These are phyloP conservation scores for Byasa hedistus DNA, from an alignment of 2,888 invertebrate species.

Conservation along the genomic window DNA sequence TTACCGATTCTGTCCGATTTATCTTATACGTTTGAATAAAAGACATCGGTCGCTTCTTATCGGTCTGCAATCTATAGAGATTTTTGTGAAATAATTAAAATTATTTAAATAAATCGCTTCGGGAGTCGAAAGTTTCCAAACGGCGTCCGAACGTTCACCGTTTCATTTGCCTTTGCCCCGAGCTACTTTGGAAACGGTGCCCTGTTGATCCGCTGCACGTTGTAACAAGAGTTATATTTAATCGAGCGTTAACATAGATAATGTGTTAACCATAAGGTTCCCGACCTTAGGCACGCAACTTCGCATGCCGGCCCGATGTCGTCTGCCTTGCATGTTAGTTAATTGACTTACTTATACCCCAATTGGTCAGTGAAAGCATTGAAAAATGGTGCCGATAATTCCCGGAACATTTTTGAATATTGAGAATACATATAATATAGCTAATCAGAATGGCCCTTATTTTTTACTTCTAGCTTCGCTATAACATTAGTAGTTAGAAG, in stretches of 20 bases:
- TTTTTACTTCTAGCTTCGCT: too few species aligned
- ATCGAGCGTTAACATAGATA: conserved; percentile 30
- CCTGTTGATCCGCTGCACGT: conserved; percentile 2
- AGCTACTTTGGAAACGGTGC: conserved; percentile 1
- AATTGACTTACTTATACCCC: conserved; percentile 51
- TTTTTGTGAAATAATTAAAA: conserved; percentile 1
- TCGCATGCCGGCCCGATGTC: conserved; percentile 46
- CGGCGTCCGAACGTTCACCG: background rate
- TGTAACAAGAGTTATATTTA: conserved; percentile 31
- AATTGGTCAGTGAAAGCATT: conserved; percentile 46
- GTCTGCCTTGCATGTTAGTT: conserved; percentile 50
- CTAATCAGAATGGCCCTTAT: background rate
- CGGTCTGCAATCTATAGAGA: conserved; percentile 6
- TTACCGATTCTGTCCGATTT: conserved; percentile 4
- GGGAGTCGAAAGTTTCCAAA: conserved; percentile 22
- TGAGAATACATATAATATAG: background rate
- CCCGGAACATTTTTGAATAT: conserved; percentile 32
- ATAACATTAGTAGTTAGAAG: too few species aligned
- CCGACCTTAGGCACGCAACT: conserved; percentile 56
- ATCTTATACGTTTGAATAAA: conserved; percentile 11
- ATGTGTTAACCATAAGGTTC: conserved; percentile 44
- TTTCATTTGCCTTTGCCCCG: conserved; percentile 15
- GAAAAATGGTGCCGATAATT: conserved; percentile 32
- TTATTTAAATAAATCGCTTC: conserved; percentile 26
- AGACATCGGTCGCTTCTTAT: conserved; percentile 3